Conservation (phyloP, 2,797 vertebrate genomes). For the Loris lydekkerianus region DNA sequence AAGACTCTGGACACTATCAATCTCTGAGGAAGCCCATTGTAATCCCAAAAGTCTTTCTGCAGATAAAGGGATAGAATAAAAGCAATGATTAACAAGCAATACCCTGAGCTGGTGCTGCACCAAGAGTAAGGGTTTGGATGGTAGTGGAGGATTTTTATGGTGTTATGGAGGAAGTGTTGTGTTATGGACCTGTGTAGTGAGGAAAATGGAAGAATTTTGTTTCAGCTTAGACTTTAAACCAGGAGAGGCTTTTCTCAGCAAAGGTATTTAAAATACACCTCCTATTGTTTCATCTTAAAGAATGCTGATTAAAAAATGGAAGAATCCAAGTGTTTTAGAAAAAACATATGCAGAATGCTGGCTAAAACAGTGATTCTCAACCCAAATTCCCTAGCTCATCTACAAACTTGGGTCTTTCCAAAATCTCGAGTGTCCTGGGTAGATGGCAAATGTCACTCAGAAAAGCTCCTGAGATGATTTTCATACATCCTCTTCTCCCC, state of each 20-base stretch:
- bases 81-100: slow-evolving; percentile 46
- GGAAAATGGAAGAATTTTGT: slow-evolving; percentile 38
- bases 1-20: background rate
- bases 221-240: slow-evolving; percentile 39
- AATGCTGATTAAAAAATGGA: background rate
- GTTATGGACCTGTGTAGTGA: background rate
- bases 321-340: slow-evolving; percentile 7
- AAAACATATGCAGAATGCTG: slow-evolving; percentile 17
- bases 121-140: background rate
- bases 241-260: background rate
- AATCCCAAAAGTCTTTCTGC: slow-evolving; percentile 53
- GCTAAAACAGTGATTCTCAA: slow-evolving; percentile 13
- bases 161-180: slow-evolving; percentile 14
- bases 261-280: slow-evolving; percentile 8
- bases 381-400: background rate
- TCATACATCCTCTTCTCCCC: background rate
- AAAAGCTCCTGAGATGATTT: slow-evolving; percentile 6
- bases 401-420: slow-evolving; percentile 28
- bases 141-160: slow-evolving; percentile 1
- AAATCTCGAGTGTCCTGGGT: background rate
- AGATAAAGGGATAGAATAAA: slow-evolving; percentile 4
- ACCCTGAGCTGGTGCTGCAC: slow-evolving; percentile 10
- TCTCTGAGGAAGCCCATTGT: slow-evolving; percentile 29
- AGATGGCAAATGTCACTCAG: background rate
- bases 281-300: background rate